These are phyloP conservation scores for Pseudomyrmex gracilis DNA, from an alignment of 1,140 invertebrate species.

Conservation along the genomic window DNA sequence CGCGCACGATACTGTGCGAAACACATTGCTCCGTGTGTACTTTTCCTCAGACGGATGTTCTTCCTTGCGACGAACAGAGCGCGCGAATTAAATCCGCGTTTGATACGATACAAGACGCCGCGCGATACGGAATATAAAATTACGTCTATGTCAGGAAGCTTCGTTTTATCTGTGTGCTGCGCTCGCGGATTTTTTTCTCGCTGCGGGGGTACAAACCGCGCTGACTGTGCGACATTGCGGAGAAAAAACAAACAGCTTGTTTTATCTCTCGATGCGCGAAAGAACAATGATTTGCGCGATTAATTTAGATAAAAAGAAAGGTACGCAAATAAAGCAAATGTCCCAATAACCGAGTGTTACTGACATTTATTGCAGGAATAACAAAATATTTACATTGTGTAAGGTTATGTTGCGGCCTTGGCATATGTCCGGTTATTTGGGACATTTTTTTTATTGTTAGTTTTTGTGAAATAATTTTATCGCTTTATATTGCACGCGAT, in stretches of 20 bases:
- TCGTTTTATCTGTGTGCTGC: constrained; percentile 14
- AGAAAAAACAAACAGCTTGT: not conserved
- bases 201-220: not conserved
- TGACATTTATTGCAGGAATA: not conserved
- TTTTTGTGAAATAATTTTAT: too few species aligned
- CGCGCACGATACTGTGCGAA: not conserved
- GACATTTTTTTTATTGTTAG: too few species aligned
- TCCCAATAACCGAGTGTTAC: not conserved
- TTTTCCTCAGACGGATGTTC: constrained; percentile 13
- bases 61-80: constrained; percentile 15
- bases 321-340: too few species aligned
- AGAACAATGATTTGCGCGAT: not conserved
- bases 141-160: constrained; percentile 7
- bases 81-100: constrained; percentile 40
- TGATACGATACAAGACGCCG: constrained; percentile 23
- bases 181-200: not conserved
- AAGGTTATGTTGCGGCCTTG: not conserved
- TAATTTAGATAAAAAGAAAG: too few species aligned
- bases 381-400: not conserved
- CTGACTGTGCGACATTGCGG: not conserved
- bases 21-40: constrained; percentile 15
- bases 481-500: too few species aligned
- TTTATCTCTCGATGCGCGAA: not conserved
- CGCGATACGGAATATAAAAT: constrained; percentile 43
- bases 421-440: too few species aligned